phyloP scores from a whole-genome alignment of 2,888 invertebrate species.

The Suillia variegata region DNA sequence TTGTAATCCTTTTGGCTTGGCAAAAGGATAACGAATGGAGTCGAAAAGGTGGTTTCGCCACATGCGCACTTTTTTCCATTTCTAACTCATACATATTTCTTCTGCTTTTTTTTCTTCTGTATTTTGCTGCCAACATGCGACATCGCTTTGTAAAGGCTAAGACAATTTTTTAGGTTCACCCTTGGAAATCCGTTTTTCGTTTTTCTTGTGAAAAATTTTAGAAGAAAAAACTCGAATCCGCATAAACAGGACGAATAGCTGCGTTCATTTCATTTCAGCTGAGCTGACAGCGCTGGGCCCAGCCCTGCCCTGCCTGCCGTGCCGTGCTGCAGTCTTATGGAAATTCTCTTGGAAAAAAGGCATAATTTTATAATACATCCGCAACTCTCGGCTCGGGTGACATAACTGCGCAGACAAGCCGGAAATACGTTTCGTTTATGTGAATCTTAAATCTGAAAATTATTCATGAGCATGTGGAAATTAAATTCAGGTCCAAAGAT shows the following conservation, averaged over 20 bases:
- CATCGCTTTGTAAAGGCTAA: neutral
- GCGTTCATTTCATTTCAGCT: neutral
- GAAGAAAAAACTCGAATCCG: neutral
- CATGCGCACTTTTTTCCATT: neutral
- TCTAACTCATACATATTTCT: no score
- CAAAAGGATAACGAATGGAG: no score
- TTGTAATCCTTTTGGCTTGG: no score
- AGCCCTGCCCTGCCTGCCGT: no score
- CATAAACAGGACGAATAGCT: neutral
- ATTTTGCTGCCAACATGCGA: neutral
- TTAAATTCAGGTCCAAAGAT: constrained; percentile 56
- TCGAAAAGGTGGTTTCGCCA: neutral
- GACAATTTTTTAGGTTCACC: neutral
- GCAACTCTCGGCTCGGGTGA: neutral
- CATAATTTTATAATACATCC: constrained; percentile 46
- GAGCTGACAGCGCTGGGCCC: no score
- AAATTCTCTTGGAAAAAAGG: constrained; percentile 8
- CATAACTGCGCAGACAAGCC: neutral
- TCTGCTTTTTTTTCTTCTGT: no score
- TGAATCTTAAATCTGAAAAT: constrained; percentile 56
- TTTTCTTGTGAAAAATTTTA: no score
- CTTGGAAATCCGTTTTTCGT: neutral
- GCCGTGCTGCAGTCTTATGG: neutral
- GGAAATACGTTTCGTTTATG: constrained; percentile 43
- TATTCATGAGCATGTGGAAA: constrained; percentile 57